phyloP scores from a whole-genome alignment of 30 jellyfish, hydroid and myxozoan species.

The Chrysaora quinquecirrha region DNA sequence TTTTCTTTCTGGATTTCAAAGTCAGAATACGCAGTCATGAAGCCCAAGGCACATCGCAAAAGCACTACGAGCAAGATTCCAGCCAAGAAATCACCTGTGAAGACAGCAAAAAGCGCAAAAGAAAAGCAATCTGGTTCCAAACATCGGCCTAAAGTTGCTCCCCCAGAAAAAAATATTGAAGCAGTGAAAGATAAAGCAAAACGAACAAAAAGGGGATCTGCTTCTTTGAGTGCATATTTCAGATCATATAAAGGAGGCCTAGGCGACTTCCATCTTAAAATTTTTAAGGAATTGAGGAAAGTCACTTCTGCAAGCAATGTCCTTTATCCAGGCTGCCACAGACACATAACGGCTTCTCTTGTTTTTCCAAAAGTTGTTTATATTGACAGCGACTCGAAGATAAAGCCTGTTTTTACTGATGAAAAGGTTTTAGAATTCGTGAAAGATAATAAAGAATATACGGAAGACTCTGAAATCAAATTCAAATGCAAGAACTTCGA shows the following conservation, averaged over 20 bases:
- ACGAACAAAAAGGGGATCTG: constrained; percentile 34
- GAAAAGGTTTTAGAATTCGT: constrained; percentile 61
- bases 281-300: constrained; percentile 57
- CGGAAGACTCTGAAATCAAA: constrained; percentile 38
- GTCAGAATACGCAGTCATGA: too few species aligned
- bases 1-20: too few species aligned
- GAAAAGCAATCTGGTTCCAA: not conserved
- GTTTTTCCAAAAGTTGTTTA: constrained; percentile 67
- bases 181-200: not conserved
- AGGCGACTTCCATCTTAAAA: constrained; percentile 69
- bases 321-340: constrained; percentile 91
- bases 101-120: constrained; percentile 3
- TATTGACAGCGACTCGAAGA: constrained; percentile 60
- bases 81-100: constrained; percentile 7
- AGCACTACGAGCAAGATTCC: constrained; percentile 10
- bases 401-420: constrained; percentile 51
- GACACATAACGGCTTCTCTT: constrained; percentile 83
- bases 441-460: constrained; percentile 64
- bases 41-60: not conserved
- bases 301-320: constrained; percentile 44
- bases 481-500: constrained; percentile 76
- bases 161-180: not conserved
- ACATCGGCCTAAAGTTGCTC: not conserved
- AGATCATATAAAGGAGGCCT: constrained; percentile 72
- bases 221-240: constrained; percentile 56